A percentile compares a stretch with the other conserved stretches of the same genome.
Evolutionary conservation across 2,797 vertebrate genomes (phyloP).

Genomic region (Poeciliopsis paucimaculata): DNA sequence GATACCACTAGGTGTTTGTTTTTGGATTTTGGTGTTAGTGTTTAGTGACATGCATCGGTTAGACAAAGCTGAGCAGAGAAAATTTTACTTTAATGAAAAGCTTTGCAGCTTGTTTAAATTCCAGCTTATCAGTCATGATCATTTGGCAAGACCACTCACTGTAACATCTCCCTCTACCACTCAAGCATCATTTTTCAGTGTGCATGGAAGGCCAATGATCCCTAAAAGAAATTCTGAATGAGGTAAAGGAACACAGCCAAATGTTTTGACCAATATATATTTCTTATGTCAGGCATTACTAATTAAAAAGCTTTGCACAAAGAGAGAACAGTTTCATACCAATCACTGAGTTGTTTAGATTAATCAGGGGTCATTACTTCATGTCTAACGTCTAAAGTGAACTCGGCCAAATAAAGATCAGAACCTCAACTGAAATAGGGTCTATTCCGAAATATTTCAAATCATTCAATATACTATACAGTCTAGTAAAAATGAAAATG

Average conservation of each 20-base stretch:
- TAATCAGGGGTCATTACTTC: background rate
- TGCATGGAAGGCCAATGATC: background rate
- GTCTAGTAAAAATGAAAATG: background rate
- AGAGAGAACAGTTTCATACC: background rate
- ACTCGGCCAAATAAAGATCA: background rate
- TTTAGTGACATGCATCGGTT: conserved; percentile 51
- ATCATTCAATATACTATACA: background rate
- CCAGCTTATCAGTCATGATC: background rate
- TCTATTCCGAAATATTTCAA: background rate
- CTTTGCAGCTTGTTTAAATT: conserved; percentile 14
- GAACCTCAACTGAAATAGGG: background rate
- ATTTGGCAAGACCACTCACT: background rate
- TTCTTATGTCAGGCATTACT: background rate
- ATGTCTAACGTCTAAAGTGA: background rate
- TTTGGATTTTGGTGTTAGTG: conserved; percentile 20
- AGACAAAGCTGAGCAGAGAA: conserved; percentile 45
- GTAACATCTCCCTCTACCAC: background rate
- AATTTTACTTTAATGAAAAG: conserved; percentile 33
- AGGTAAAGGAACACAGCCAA: background rate
- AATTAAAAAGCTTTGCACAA: background rate
- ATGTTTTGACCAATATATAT: background rate
- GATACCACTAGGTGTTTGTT: conserved; percentile 64
- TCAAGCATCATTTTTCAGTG: background rate
- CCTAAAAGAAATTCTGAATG: background rate
- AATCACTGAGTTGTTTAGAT: background rate